Base-by-base conservation (phyloP, 1,140 invertebrate species). In the Drosophila paulistorum region DNA sequence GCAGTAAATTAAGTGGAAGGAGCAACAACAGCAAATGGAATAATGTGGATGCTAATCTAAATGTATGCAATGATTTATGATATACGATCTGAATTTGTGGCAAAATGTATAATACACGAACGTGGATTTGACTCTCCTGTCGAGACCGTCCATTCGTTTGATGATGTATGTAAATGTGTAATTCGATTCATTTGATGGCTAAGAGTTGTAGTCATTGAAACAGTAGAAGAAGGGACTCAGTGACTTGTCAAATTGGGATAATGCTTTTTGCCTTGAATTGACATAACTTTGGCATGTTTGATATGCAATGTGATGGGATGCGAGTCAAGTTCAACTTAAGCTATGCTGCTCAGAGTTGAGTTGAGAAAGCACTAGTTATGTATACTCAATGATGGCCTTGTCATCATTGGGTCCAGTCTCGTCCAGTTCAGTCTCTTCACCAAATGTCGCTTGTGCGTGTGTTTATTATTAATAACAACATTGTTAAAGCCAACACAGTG, bases 391-490 rank as follows among this genome's bases (percentile, higher is more conserved):
- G 45, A 51, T 51, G 45, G 45, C 45, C 45, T 51, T 51, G 45
- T 51, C 45, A 51, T 51, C 45, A 23, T 51, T 51, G 17, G 45
- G 11, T 10, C 45, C 45, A 51, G 37, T 7, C 17, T 14, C 7
- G 20, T 20, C 11, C 45, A 23, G 35, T 37, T 37, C 9, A 51
- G 11, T 13, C 3, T 0, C 20, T 6, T 10, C 10, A 45, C 42
- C 17, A 45, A 42, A 51, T 51, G 45, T 51, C 45, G 9, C 17
- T 51, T 51, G 45, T 48, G 45, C 13, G 45, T 51, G 45, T 51
- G 45, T 51, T 51, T 51, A 51, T 51, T 51, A 51, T 51, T 51
- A 51, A 51, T 51, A 51, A 51, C 45, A 51, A 51, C 45, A 51
- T 51, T 51, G 45, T 51, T 51, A 51, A 51, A 51, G 45, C 45